Base-by-base conservation (phyloP, 1,140 invertebrate species). In the Heliconius himera region DNA sequence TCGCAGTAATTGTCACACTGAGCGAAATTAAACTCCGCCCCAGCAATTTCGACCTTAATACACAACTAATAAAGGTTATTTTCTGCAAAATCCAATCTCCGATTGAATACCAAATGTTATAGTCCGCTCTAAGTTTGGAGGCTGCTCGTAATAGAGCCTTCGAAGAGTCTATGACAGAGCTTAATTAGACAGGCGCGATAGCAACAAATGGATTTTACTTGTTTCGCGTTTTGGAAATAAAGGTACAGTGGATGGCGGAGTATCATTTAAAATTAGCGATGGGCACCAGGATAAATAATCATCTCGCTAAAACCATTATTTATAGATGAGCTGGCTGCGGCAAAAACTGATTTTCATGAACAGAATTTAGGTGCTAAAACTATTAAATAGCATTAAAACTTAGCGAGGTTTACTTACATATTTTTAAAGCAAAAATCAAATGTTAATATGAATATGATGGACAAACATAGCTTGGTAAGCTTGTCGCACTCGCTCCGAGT, bases 101-200 rank as follows among this genome's bases (percentile, higher is more conserved):
- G 84, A 88, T 90, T 89, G 91, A 91, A 90, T 91, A 91, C 87
- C 88, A 89, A 94, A 93, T 93, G 93, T 90, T 93, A 91, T 90
- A 90, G 92, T 90, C 88, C 87, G 88, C 87, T 91, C 89, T 90
- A 93, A 94, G 90, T 94, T 93, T 89, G 91, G 92, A 91, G 87
- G 87, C 90, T 83, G 88, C 89, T 91, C 90, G 92, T 94, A 94
- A 94, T 93, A 93, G 93, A 94, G 91, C 90, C 93, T 93, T 92
- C 92, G 93, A 91, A 93, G 89, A 94, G 91, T 91, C 93, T 94
- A 94, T 94, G 92, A 93, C 93, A 93, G 90, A 92, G 91, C 91
- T 91, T 94, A 94, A 94, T 94, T 92, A 94, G 93, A 94, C 93
- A 93, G 91, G 88, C 93, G 91, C 87, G 87, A 91, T 92, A 87